Percentiles rank a stretch among this genome's conserved stretches.
Conservation (phyloP, 2,797 vertebrate genomes). For the Myripristis jacobus region DNA sequence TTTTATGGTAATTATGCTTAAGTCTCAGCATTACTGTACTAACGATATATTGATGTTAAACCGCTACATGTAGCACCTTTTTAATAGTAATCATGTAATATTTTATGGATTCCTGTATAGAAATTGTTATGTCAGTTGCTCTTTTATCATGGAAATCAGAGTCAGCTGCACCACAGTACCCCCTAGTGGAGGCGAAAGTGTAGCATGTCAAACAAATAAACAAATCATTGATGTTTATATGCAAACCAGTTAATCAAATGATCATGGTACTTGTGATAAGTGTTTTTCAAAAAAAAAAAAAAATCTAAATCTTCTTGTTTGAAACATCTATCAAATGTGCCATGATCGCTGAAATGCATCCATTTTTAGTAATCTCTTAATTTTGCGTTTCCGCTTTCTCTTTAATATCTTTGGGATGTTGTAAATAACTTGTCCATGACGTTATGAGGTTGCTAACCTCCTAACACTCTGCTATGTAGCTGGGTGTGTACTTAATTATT, state of each 20-base stretch:
- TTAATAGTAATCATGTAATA: no score
- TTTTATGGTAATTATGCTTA: no score
- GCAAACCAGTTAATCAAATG: no score
- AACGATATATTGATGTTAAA: no score
- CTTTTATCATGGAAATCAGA: no score
- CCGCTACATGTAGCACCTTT: no score
- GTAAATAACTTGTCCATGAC: background rate
- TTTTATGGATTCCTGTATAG: no score
- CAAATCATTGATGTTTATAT: background rate
- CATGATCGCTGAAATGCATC: background rate
- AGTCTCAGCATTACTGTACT: no score
- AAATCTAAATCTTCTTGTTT: no score
- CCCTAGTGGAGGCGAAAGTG: background rate
- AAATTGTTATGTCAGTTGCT: background rate
- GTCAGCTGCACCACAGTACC: no score
- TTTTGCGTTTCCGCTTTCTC: background rate
- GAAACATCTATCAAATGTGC: background rate
- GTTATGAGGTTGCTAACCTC: background rate
- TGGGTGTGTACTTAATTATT: slow-evolving; percentile 27
- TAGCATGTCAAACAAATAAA: no score
- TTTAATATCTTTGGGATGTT: background rate
- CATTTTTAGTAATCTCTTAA: background rate
- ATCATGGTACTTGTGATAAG: background rate
- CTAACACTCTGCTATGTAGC: background rate
- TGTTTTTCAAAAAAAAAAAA: no score